phyloP scores from a whole-genome alignment of 2,797 vertebrate species.

The Naso thynnoides region DNA sequence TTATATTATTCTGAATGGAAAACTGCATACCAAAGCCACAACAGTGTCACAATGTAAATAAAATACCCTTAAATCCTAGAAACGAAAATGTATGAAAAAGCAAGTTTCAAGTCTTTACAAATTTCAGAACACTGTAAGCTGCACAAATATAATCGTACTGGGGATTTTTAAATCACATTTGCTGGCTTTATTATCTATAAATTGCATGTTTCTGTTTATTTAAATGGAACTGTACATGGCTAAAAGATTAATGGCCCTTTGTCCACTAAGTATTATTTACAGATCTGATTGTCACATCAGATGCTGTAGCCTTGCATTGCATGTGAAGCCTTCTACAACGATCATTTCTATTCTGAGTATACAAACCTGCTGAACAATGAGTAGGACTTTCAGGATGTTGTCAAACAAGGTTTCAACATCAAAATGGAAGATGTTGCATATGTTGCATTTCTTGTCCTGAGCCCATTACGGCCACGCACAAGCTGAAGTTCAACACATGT shows the following conservation, averaged over 20 bases:
- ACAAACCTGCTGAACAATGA: conserved; percentile 57
- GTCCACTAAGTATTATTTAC: conserved; percentile 46
- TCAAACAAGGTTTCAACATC: conserved; percentile 58
- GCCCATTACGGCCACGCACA: conserved; percentile 59
- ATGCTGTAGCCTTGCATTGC: conserved; percentile 52
- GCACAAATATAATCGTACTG: conserved; percentile 67
- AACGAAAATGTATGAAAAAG: conserved; percentile 71
- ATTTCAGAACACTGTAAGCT: conserved; percentile 69
- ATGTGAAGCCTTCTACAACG: conserved; percentile 54
- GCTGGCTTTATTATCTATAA: conserved; percentile 75
- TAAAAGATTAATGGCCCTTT: conserved; percentile 54
- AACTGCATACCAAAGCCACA: conserved; percentile 77
- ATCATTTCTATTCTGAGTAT: conserved; percentile 46
- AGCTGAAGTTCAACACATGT: conserved; percentile 58
- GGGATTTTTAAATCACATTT: conserved; percentile 65
- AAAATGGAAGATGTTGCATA: conserved; percentile 67
- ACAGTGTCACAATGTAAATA: conserved; percentile 75
- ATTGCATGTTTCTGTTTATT: conserved; percentile 71
- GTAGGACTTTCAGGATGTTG: conserved; percentile 52
- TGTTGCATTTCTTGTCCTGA: conserved; percentile 79
- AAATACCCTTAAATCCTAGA: conserved; percentile 72
- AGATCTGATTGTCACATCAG: conserved; percentile 54
- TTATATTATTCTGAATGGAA: conserved; percentile 73
- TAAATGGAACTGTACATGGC: conserved; percentile 76
- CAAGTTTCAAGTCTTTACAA: conserved; percentile 75